A percentile compares a stretch with the other conserved stretches of the same genome.
Evolutionary conservation across 2,797 vertebrate species (phyloP).

Genomic region (Rhinogobio ventralis): DNA sequence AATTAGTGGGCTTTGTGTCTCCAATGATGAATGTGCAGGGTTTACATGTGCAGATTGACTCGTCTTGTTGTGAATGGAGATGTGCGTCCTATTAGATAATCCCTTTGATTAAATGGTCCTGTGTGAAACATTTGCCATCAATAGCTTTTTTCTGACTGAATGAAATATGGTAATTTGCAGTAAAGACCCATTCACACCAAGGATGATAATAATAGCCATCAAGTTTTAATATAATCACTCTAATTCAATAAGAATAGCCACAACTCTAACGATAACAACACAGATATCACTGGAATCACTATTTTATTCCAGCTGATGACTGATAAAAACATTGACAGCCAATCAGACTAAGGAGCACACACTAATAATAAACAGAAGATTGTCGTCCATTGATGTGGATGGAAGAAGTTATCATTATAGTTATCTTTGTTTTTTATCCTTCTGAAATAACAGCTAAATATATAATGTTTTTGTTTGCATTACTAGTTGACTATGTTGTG

Average conservation of each 20-base stretch:
- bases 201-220: background rate
- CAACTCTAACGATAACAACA: background rate
- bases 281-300: background rate
- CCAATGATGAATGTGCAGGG: conserved; percentile 8
- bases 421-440: background rate
- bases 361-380: background rate
- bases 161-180: conserved; percentile 22
- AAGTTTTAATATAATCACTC: background rate
- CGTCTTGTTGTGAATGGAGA: conserved; percentile 9
- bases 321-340: background rate
- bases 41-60: conserved; percentile 10
- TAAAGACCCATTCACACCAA: conserved; percentile 1
- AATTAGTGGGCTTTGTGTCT: background rate
- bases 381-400: background rate
- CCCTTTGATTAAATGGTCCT: background rate
- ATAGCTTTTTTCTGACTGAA: background rate
- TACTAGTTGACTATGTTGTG: background rate
- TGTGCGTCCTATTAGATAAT: background rate
- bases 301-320: background rate
- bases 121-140: background rate
- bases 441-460: background rate
- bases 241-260: background rate
- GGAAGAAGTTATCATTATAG: background rate
- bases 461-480: background rate
- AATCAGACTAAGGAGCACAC: background rate